Percentiles rank a stretch among this genome's conserved stretches.
These are phyloP conservation scores for Patella pellucida DNA, from an alignment of 2,888 invertebrate species.

Conservation along the genomic window DNA sequence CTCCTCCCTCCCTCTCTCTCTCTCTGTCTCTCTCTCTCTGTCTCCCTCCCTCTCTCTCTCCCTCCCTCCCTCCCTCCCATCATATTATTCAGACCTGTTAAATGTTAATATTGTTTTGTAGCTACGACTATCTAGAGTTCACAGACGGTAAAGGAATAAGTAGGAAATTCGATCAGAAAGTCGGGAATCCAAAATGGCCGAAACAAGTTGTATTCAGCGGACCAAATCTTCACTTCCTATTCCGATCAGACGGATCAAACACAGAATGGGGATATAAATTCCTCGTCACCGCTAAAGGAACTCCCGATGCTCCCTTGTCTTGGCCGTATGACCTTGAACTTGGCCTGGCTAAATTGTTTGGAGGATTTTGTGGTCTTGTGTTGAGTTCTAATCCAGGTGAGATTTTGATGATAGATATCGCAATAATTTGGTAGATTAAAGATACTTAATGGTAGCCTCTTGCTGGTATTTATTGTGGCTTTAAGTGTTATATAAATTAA, in stretches of 20 bases:
- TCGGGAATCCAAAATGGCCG: conserved; percentile 68
- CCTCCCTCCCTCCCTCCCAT: too few relatives aligned
- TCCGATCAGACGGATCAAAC: conserved; percentile 69
- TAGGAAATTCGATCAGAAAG: conserved; percentile 67
- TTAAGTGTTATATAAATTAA: too few relatives aligned
- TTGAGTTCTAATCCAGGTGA: conserved; percentile 60
- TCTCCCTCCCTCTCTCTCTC: too few relatives aligned
- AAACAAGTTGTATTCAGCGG: conserved; percentile 60
- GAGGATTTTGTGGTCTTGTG: conserved; percentile 64
- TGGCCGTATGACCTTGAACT: conserved; percentile 69
- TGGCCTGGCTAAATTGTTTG: conserved; percentile 61
- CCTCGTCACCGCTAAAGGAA: conserved; percentile 67
- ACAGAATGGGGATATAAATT: conserved; percentile 71
- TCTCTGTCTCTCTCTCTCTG: too few relatives aligned
- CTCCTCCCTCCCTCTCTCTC: too few relatives aligned
- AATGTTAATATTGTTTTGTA: conserved; percentile 41
- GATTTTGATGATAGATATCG: neutral
- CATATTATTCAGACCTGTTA: too few relatives aligned
- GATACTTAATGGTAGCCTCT: neutral
- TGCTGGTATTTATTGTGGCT: too few relatives aligned
- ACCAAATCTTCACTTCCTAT: conserved; percentile 66
- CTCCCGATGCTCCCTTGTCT: conserved; percentile 62
- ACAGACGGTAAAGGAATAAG: conserved; percentile 65
- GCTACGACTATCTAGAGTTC: conserved; percentile 69
- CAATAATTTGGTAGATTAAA: too few relatives aligned